Base-by-base conservation (phyloP, 2,888 invertebrate species). In the Odontomyia ornata region DNA sequence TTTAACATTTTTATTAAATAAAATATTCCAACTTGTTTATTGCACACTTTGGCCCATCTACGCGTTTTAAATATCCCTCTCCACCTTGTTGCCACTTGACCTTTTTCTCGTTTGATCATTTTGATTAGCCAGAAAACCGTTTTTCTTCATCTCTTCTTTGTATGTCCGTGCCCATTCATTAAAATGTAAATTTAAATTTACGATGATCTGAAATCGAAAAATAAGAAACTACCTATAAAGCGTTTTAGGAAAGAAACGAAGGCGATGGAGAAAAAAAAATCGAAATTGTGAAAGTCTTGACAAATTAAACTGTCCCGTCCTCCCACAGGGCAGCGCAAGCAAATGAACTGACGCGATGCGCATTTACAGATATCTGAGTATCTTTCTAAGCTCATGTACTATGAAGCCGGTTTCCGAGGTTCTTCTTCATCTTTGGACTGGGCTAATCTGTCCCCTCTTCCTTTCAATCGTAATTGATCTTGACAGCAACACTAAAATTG, bases 261-360 rank as follows among this genome's bases (percentile, higher is more conserved):
- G 52, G 52, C 57, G 25, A 60, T 4, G 21, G 21, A 60, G n/a
- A n/a, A n/a, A n/a, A n/a, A n/a, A n/a, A n/a, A n/a, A n/a, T n/a
- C n/a, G n/a, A 60, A 60, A 60, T 60, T 60, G 57, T 60, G 57
- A 60, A 60, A 60, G 57, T 60, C 57, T 60, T 60, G 57, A 60
- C 57, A 60, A 60, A 60, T 60, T 60, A 60, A 52, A 60, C 57
- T 25, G 57, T 60, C 57, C 57, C 57, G 57, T 60, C 57, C 57
- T 60, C 57, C 57, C 57, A 60, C 57, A 60, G 57, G 57, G 43
- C 43, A n/a, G n/a, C n/a, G n/a, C 36, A 9, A 52, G 7, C 15
- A 52, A 52, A 43, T 43, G 7, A 52, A 52, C 52, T 4, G 52
- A 4, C 52, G 13, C 13, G n/a, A 52, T 15, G 52, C 4, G 15